Base-by-base conservation (phyloP, 2,888 invertebrate genomes). In the Campoletis raptor region DNA sequence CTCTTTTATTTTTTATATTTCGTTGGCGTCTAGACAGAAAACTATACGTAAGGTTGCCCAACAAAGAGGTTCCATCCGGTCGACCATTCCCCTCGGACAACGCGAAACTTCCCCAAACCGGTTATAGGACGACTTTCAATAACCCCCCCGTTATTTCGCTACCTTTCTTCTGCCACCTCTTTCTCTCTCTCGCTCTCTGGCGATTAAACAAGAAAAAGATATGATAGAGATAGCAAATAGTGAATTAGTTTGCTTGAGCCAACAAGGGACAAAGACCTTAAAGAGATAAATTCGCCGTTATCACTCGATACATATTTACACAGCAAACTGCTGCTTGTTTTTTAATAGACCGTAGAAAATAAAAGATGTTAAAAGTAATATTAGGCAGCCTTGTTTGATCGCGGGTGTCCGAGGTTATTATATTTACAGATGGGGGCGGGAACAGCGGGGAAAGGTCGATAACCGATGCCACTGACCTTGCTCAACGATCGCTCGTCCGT, bases 391-490 rank as follows among this genome's bases (percentile, higher is more conserved):
- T 30, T 6, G 9, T 24, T 10, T 15, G 30, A 30, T 30, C 61
- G 61, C 30, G 24, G 30, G 30, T 61, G 30, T 61, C 15, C 40
- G 67, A 67, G 10, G 40, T n/a, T 67, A 48, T 73, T 73, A 73
- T 48, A 73, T 67, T n/a, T 18, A 8, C 30, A 30, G 48, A 9
- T 5, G 42, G 40, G 45, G 45, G 48, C 21, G 66, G 15, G 40
- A 30, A n/a, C 40, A 21, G 70, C 79, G 69, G 86, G 73, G 86
- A 85, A 83, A 90, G 91, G 90, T 91, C 89, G 90, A 90, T 88
- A 91, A 87, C 90, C 91, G 90, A 88, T 91, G 92, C 90, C 91
- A 90, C 91, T 92, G 90, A 92, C 92, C 92, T 91, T 89, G 90
- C 86, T 52, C 90, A 92, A 91, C 90, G 92, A 90, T 91, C 88